These are phyloP conservation scores for Berghia stephanieae DNA, from an alignment of 1,140 invertebrate genomes.

Conservation along the genomic window DNA sequence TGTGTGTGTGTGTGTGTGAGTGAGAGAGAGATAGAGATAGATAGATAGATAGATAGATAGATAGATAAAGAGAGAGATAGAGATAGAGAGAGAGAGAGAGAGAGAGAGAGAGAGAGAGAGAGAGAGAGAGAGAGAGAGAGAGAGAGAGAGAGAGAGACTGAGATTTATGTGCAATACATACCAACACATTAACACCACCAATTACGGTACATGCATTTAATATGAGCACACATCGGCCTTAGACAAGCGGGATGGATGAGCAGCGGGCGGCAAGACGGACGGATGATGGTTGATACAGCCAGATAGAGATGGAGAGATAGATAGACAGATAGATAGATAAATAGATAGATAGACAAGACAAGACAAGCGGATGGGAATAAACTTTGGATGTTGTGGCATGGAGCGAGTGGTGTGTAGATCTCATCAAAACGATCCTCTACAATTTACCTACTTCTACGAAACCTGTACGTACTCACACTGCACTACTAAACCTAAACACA, in stretches of 20 bases:
- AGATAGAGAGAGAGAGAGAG: too few relatives aligned
- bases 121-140: neutral
- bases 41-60: too few relatives aligned
- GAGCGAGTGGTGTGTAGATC: too few relatives aligned
- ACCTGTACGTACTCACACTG: conserved; percentile 2
- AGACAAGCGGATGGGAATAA: neutral
- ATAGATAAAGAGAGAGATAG: too few relatives aligned
- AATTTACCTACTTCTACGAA: neutral
- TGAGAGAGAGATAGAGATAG: too few relatives aligned
- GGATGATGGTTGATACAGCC: neutral
- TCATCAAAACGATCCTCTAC: too few relatives aligned
- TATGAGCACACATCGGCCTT: neutral
- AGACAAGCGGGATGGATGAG: neutral
- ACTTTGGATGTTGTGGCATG: too few relatives aligned
- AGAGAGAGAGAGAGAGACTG: neutral
- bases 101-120: neutral
- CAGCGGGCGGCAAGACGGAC: neutral
- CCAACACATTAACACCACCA: neutral
- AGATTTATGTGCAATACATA: neutral
- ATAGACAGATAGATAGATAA: neutral
- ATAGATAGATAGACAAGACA: neutral
- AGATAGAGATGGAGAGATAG: neutral
- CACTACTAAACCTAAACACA: conserved; percentile 17
- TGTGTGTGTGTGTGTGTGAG: neutral
- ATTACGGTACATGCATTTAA: neutral